phyloP scores from a whole-genome alignment of 2,113 vertebrate genomes.

The Lepus europaeus region DNA sequence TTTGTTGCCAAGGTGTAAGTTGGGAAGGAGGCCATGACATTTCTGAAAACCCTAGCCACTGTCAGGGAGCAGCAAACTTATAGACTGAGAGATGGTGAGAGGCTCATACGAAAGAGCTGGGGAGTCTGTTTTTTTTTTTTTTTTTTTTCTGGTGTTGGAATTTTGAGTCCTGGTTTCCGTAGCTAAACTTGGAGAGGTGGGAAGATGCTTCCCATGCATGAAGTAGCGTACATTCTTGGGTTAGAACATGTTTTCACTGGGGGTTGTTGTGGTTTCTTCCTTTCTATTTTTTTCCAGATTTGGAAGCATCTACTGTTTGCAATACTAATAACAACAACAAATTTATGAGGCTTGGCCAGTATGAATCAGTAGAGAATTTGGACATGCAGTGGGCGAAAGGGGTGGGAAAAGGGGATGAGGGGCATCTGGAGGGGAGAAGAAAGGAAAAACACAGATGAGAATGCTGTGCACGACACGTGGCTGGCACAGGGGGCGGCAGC shows the following conservation, averaged over 20 bases:
- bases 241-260: constrained; percentile 78
- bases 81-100: constrained; percentile 27
- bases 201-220: constrained; percentile 68
- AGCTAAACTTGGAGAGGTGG: constrained; percentile 71
- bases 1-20: background rate
- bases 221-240: constrained; percentile 55
- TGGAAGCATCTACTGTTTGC: constrained; percentile 68
- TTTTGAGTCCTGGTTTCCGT: constrained; percentile 47
- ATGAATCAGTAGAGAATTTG: constrained; percentile 58
- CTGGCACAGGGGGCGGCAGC: background rate
- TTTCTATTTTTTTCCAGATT: background rate
- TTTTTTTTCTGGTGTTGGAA: constrained; percentile 41
- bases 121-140: background rate
- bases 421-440: constrained; percentile 23
- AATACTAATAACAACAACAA: constrained; percentile 76
- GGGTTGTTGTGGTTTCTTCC: constrained; percentile 73
- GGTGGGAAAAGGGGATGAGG: background rate
- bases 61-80: constrained; percentile 9
- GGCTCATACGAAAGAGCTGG: background rate
- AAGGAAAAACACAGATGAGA: constrained; percentile 58
- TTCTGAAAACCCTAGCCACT: background rate
- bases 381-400: background rate
- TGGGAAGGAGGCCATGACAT: background rate
- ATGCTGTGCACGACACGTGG: background rate
- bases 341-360: constrained; percentile 41